Evolutionary conservation across 2,113 vertebrate genomes (phyloP).

Genomic region (Picathartes gymnocephalus): DNA sequence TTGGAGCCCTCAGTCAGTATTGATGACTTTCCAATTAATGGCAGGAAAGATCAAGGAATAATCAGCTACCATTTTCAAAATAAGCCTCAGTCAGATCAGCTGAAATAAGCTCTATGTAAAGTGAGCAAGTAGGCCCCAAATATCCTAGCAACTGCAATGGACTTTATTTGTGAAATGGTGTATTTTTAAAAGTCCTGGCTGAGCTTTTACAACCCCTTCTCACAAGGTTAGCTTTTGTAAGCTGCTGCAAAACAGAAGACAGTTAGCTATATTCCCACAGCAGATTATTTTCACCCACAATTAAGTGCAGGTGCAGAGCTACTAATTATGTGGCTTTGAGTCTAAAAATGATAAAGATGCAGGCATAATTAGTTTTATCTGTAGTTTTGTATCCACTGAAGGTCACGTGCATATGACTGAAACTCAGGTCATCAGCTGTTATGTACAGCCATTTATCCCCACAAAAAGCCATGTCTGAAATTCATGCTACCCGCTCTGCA

Average conservation of each 20-base stretch:
- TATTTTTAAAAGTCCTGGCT: not conserved
- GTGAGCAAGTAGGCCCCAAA: not conserved
- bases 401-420: not conserved
- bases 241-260: not conserved
- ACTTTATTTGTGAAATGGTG: not conserved
- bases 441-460: not conserved
- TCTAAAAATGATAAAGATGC: not conserved
- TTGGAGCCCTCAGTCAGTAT: not conserved
- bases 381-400: not conserved
- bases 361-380: not conserved
- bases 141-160: slow-evolving; percentile 18
- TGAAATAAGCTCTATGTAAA: slow-evolving; percentile 17
- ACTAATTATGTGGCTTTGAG: not conserved
- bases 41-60: slow-evolving; percentile 5
- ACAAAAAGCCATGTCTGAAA: not conserved
- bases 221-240: not conserved
- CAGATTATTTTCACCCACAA: not conserved
- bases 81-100: not conserved
- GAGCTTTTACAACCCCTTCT: not conserved
- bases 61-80: slow-evolving; percentile 28
- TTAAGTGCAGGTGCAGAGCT: slow-evolving; percentile 22
- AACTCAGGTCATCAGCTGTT: not conserved
- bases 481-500: not conserved
- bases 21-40: not conserved
- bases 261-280: not conserved